Base-by-base conservation (phyloP, 2,113 vertebrate species). In the Odobenus rosmarus region DNA sequence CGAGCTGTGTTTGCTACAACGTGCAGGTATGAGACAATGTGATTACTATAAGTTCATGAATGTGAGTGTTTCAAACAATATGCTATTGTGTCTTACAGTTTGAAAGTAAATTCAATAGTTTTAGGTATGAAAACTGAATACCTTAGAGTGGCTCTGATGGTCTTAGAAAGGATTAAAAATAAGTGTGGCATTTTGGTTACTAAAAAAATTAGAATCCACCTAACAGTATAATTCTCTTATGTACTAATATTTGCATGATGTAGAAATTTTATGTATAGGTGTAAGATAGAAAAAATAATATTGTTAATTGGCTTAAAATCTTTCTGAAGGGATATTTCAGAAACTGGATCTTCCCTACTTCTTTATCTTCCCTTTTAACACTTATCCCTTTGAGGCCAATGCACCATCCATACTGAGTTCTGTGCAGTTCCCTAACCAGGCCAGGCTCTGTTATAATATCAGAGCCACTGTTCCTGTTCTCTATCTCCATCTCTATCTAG, bases 1-100 rank as follows among this genome's bases (percentile, higher is more conserved):
- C 84, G 99, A 98, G 93, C 95, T 98, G 33, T 74, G 88, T 90
- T 98, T 99, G 93, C 98, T 99, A 15, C 99, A 99, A 61, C 99
- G 99, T 98, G 99, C 99, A 99, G 99, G 99, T 99, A 98, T 85
- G 98, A 93, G 71, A 72, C 1, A 91, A 11, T 28, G 76, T 85
- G 39, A 67, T 86, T 96, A 74, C 24, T 96, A 21, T 74, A 91
- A 59, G 76, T 61, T 90, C 14, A 53, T 76, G 76, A 67, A 69
- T 87, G 5, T 13, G 24, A 23, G 4, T 84, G n/a, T 97, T 93
- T 86, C 46, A 91, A 16, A 64, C 14, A 81, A 9, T 53, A 31
- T 61, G 31, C 67, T 95, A 0, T 69, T 87, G 31, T 90, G 7
- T 96, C 21, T 74, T 89, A 51, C 12, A 62, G 15, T 95, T 93